Base-by-base conservation (phyloP, 2,113 vertebrate genomes). In the Dasyprocta punctata region DNA sequence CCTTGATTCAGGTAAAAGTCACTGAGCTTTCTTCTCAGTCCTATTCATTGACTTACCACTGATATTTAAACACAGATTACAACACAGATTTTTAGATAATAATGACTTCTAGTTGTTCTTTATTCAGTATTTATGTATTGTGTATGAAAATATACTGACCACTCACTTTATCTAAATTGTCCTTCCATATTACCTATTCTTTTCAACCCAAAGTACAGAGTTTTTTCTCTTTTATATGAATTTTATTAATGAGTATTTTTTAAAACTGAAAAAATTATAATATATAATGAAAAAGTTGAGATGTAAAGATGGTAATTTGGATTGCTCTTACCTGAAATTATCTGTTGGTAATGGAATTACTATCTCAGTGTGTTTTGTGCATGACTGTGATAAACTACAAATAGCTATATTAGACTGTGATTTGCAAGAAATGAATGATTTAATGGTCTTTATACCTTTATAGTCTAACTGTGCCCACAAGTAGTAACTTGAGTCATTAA, bases 231-330 rank as follows among this genome's bases (percentile, higher is more conserved):
- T 24, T 92, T 17, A 9, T 44, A 60, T 65, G 33, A 58, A 75
- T 65, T 28, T 92, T 58, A 75, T 41, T 96, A 28, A 86, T 92
- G 90, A 90, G 49, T 82, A 61, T 60, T 49, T 49, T 56, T 56
- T 86, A 77, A 33, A 91, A 60, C 24, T 63, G 38, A 61, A 36
- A 44, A 60, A 75, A 77, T 75, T 12, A 20, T 44, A 61, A 47
- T 71, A 41, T 75, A 58, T 63, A 28, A 73, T 49, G 33, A 80
- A 78, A 91, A 47, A 61, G 20, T 73, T 93, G 44, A 86, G 13
- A 5, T 56, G 49, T 41, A n/a, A 83, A 33, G 14, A 16, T 84
- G 86, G n/a, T 80, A 90, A 58, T 58, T 87, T 77, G 77, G 16
- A 5, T 91, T 94, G 54, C 3, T 61, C 5, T 88, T 84, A n/a